These are phyloP conservation scores for Nudaria mundana DNA, from an alignment of 2,888 invertebrate genomes.

Conservation along the genomic window DNA sequence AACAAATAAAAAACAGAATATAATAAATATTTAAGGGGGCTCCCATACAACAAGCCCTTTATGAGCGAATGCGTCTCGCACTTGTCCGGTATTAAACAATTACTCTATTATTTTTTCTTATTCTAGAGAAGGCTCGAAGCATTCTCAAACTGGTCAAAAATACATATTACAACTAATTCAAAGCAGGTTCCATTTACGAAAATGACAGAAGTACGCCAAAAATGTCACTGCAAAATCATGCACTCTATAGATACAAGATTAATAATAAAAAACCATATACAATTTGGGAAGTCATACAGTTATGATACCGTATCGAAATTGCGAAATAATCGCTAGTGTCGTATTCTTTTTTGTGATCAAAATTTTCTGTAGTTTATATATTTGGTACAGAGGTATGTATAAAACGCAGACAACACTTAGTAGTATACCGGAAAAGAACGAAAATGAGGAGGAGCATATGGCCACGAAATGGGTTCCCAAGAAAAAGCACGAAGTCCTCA, in stretches of 20 bases:
- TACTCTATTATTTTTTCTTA: no score
- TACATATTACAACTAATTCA: not conserved
- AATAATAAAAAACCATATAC: constrained; percentile 28
- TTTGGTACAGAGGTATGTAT: constrained; percentile 40
- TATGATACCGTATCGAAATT: constrained; percentile 65
- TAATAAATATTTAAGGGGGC: no score
- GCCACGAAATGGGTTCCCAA: constrained; percentile 67
- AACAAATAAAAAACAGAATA: no score
- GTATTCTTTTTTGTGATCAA: constrained; percentile 51
- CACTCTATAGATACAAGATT: constrained; percentile 32
- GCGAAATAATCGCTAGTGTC: constrained; percentile 52
- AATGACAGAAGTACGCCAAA: constrained; percentile 11
- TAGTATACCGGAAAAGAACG: constrained; percentile 59
- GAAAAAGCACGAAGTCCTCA: constrained; percentile 70
- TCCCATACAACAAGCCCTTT: no score
- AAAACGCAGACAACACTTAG: constrained; percentile 44
- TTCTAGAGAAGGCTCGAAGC: no score
- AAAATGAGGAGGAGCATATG: constrained; percentile 44
- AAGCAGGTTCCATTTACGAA: constrained; percentile 15
- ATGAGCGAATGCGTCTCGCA: no score
- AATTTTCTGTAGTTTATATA: constrained; percentile 44
- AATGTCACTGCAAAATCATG: constrained; percentile 55
- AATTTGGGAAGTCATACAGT: constrained; percentile 41
- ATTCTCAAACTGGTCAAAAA: constrained; percentile 7
- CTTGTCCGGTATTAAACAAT: no score